Base-by-base conservation (phyloP, 2,113 vertebrate genomes). In the Poeciliopsis occidentalis region DNA sequence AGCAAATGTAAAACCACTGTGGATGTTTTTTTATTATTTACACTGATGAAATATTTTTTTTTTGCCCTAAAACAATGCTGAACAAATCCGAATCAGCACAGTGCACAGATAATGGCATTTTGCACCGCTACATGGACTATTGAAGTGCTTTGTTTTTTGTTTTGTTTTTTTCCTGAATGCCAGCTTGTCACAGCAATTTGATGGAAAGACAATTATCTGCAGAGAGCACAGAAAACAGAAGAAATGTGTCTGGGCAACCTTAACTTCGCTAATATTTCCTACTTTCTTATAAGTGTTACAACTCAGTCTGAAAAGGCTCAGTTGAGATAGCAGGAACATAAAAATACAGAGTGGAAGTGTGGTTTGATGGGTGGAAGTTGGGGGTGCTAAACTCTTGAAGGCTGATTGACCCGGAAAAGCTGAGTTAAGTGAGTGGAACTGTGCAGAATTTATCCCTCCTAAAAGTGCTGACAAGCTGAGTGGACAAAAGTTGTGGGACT, bases 401-500 rank as follows among this genome's bases (percentile, higher is more conserved):
- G 82, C 83, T 84, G 90, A 90, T 83, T 93, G 90, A 93, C 89
- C 90, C 80, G 87, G 89, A 91, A 93, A 92, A 89, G 83, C 82
- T 30, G 83, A 89, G 86, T 84, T 89, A 92, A 92, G 91, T 89
- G 89, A 87, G 89, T 85, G 85, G 87, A 92, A 91, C 89, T 91
- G 84, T 83, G 82, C 74, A 79, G 88, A 79, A 83, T 88, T 91
- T 90, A 89, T 89, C 83, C 87, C 54, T 1, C 47, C 82, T 85
- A 78, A 90, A 91, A 91, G 85, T 87, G 90, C 90, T 92, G 91
- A 92, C 90, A 84, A 79, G 73, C 81, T 86, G 85, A 91, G 90
- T 86, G 84, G 87, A 66, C 64, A 22, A 17, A 81, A 90, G 85
- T 84, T 85, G 88, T 81, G 32, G 71, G 73, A 78, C 27, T 54